Conservation (phyloP, 2,797 vertebrate genomes). For the Calcarius lapponicus region DNA sequence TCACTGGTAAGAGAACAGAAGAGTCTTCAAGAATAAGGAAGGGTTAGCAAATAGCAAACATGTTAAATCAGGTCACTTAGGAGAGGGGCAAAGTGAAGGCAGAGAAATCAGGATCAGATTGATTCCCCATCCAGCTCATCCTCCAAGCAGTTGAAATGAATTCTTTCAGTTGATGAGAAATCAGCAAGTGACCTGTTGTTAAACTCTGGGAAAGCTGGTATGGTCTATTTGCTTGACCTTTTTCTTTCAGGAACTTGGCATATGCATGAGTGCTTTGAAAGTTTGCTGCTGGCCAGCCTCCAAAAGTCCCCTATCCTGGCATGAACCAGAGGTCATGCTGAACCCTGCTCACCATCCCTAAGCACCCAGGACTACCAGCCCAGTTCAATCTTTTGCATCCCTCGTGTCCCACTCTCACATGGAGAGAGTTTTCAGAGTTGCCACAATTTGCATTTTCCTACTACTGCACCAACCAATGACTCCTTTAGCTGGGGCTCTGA, state of each 20-base stretch:
- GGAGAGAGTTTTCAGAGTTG: background rate
- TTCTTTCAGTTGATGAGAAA: background rate
- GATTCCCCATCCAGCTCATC: background rate
- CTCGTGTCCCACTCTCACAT: rapidly evolving
- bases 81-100: background rate
- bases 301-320: background rate
- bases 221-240: constrained; percentile 1
- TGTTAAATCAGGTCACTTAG: background rate
- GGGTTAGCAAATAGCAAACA: background rate
- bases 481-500: background rate
- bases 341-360: background rate
- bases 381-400: background rate
- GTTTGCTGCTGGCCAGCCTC: background rate
- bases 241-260: background rate
- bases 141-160: background rate
- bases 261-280: rapidly evolving
- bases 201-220: background rate
- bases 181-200: background rate
- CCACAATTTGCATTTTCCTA: background rate
- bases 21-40: background rate
- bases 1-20: background rate
- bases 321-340: background rate
- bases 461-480: background rate
- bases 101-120: background rate
- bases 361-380: background rate